Percentiles rank a stretch among this genome's conserved stretches.
phyloP scores from a whole-genome alignment of 2,888 invertebrate genomes.

The Netelia fuscicornis region DNA sequence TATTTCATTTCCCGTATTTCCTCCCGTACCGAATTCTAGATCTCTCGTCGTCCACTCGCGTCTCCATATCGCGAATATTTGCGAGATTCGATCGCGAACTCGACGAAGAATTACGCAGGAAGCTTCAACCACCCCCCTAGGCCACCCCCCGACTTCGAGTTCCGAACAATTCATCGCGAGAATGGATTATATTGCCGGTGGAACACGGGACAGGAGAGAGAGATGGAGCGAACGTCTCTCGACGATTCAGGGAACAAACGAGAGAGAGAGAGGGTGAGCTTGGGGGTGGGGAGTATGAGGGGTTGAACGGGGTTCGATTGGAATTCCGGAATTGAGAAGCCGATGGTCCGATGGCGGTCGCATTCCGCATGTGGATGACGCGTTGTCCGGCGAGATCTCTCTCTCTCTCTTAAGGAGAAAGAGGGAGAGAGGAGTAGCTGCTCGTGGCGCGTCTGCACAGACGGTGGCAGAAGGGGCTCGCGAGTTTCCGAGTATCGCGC shows the following conservation, averaged over 20 bases:
- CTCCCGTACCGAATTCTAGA: slow-evolving; percentile 11
- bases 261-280: slow-evolving; percentile 28
- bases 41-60: neutral
- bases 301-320: slow-evolving; percentile 61
- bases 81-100: slow-evolving; percentile 34
- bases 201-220: slow-evolving; percentile 14
- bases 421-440: slow-evolving; percentile 48
- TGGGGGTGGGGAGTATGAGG: slow-evolving; percentile 6
- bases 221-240: slow-evolving; percentile 25
- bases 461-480: slow-evolving; percentile 55
- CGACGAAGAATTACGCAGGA: slow-evolving; percentile 59
- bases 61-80: slow-evolving; percentile 51
- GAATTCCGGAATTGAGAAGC: slow-evolving; percentile 72
- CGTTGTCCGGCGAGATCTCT: slow-evolving; percentile 8
- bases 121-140: neutral
- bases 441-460: slow-evolving; percentile 55
- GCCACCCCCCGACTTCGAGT: slow-evolving; percentile 3
- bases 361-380: slow-evolving; percentile 69
- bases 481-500: slow-evolving; percentile 51
- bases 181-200: slow-evolving; percentile 65
- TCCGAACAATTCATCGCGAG: slow-evolving; percentile 53
- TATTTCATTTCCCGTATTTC: slow-evolving; percentile 45
- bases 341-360: slow-evolving; percentile 69
- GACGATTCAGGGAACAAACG: slow-evolving; percentile 22
- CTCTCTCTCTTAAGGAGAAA: slow-evolving; percentile 24